Base-by-base conservation (phyloP, 2,797 vertebrate species). In the Tragelaphus oryx region DNA sequence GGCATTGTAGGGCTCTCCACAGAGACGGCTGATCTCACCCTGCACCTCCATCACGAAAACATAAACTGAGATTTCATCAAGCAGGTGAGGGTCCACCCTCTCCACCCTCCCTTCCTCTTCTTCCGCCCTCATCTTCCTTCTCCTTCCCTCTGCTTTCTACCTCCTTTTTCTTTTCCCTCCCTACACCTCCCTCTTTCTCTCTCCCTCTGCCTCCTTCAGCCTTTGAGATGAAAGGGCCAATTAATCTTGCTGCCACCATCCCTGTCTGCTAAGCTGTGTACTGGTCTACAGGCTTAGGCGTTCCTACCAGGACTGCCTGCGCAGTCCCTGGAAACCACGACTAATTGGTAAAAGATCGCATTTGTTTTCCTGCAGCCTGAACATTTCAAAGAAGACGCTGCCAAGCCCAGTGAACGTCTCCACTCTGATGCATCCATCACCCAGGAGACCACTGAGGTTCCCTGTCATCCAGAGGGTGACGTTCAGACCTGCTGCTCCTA, bases 211-310 rank as follows among this genome's bases (percentile, higher is more conserved):
- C 82, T 89, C 71, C 71, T 71, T 41, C 17, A 6, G 7, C 33
- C 81, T 92, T 54, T 8, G 26, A 91, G 90, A 95, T 3, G 33
- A 91, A 82, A 89, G 26, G 46, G 12, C 60, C 89, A 50, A 46
- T 96, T 93, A 88, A 92, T 95, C 81, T 59, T 71, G 82, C 50
- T 54, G 62, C 85, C 46, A 18, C 26, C 59, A 33, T 30, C 78
- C 62, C 16, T n/a, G 46, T n/a, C 54, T 4, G 0, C 75, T 8
- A 8, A 41, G 30, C 93, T 24, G n/a, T 24, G 4, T 30, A 26
- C n/a, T 5, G 60, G 75, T 76, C 82, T 55, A 30, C 8, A 16
- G 68, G 60, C 52, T 33, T 18, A 48, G 57, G 44, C 28, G 7
- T 93, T 78, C 84, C 78, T 46, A 65, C 74, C 71, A 86, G 54